phyloP scores from a whole-genome alignment of 2,797 vertebrate genomes.

The Fringilla coelebs region DNA sequence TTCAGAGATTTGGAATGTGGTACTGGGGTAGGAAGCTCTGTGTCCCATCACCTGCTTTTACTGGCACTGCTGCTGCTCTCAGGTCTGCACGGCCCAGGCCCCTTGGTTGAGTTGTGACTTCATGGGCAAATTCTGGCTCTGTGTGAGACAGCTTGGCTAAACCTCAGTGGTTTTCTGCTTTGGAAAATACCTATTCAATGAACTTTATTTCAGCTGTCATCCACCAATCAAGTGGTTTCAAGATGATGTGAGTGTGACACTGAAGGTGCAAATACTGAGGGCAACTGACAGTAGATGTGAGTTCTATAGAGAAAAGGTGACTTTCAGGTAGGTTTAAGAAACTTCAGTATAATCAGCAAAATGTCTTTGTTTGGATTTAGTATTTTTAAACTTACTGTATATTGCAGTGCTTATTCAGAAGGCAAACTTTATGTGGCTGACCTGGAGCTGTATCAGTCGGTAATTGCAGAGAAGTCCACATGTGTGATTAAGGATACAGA shows the following conservation, averaged over 20 bases:
- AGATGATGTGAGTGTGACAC: constrained; percentile 55
- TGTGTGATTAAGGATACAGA: constrained; percentile 60
- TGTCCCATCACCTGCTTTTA: neutral
- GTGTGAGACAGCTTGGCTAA: neutral
- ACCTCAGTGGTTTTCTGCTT: neutral
- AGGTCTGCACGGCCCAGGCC: neutral
- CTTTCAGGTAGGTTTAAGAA: constrained; percentile 73
- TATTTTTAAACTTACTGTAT: neutral
- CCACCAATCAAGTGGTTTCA: constrained; percentile 80
- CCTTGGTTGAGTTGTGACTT: neutral
- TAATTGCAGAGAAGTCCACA: constrained; percentile 57
- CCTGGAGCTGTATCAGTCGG: constrained; percentile 62
- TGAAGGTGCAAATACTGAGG: constrained; percentile 65
- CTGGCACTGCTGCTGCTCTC: neutral
- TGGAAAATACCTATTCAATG: neutral
- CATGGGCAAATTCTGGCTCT: neutral
- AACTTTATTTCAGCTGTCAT: constrained; percentile 62
- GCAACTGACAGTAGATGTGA: constrained; percentile 56
- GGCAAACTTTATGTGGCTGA: constrained; percentile 72
- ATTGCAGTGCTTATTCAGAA: constrained; percentile 69
- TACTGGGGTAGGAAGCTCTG: neutral
- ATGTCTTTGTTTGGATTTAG: neutral
- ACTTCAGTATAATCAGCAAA: neutral
- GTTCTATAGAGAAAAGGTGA: constrained; percentile 67
- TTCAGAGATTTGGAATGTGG: neutral